These are phyloP conservation scores for Labeo rohita DNA, from an alignment of 2,113 vertebrate species.

Conservation along the genomic window DNA sequence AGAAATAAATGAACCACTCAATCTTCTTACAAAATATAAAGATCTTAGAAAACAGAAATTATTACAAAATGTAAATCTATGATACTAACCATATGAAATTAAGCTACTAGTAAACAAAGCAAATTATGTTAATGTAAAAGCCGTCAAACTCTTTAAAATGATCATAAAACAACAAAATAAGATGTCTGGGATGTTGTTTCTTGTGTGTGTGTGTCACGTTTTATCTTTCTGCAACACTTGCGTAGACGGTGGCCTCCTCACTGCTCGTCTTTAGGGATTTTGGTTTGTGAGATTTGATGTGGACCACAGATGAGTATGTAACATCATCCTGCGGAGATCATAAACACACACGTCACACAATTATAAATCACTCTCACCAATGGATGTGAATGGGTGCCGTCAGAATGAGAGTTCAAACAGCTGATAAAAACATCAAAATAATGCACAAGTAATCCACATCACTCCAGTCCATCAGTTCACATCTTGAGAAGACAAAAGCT, in stretches of 20 bases:
- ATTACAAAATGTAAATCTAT: background rate
- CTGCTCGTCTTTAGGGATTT: background rate
- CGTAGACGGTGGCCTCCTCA: background rate
- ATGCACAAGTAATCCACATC: no score
- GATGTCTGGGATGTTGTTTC: background rate
- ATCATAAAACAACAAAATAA: background rate
- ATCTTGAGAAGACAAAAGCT: no score
- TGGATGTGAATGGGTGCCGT: no score
- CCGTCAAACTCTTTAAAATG: background rate
- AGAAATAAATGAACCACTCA: background rate
- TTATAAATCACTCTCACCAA: no score
- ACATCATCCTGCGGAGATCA: conserved; percentile 7
- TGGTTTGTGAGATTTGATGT: conserved; percentile 21
- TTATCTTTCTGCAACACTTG: background rate
- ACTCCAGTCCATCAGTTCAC: no score
- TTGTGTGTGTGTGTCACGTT: background rate
- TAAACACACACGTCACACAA: background rate
- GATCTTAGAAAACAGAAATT: background rate
- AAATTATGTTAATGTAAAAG: background rate
- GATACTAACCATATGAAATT: background rate
- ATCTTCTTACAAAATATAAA: background rate
- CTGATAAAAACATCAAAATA: no score
- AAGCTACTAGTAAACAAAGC: background rate
- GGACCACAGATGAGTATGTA: background rate
- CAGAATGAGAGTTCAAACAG: no score